A percentile compares a stretch with the other conserved stretches of the same genome.
Conservation (phyloP, 2,888 invertebrate species). For the Keiferia lycopersicella region DNA sequence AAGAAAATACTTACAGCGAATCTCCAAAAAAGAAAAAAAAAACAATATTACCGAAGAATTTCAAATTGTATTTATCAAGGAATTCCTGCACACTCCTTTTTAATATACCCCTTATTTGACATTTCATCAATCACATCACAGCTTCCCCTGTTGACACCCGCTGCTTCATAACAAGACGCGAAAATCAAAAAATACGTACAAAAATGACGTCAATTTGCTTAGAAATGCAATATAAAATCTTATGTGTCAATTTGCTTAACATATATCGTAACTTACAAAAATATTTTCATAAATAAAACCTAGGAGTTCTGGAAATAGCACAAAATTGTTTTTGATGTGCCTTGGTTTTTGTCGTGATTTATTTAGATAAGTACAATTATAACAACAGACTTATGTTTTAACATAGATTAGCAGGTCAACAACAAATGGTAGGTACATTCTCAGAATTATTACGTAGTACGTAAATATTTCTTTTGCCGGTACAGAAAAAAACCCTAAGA, state of each 20-base stretch:
- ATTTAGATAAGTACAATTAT: too few species aligned
- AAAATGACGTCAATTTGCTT: not conserved
- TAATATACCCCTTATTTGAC: conserved; percentile 8
- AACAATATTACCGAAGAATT: not conserved
- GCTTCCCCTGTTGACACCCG: not conserved
- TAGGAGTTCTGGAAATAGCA: not conserved
- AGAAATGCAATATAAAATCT: not conserved
- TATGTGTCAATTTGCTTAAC: not conserved
- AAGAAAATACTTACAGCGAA: too few species aligned
- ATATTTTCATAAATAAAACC: too few species aligned
- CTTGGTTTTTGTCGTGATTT: too few species aligned
- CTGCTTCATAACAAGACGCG: conserved; percentile 9
- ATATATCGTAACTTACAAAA: too few species aligned
- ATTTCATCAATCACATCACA: conserved; percentile 3
- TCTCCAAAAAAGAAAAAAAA: too few species aligned
- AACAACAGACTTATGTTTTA: too few species aligned
- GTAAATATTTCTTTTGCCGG: too few species aligned
- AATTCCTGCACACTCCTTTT: not conserved
- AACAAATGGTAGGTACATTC: too few species aligned
- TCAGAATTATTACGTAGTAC: too few species aligned
- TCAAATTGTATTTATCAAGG: not conserved
- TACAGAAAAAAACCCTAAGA: too few species aligned
- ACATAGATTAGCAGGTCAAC: too few species aligned
- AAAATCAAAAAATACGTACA: not conserved
- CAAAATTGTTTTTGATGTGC: not conserved